Percentiles rank a stretch among this genome's conserved stretches.
Evolutionary conservation across 2,797 vertebrate species (phyloP).

Genomic region (Trachops cirrhosus): DNA sequence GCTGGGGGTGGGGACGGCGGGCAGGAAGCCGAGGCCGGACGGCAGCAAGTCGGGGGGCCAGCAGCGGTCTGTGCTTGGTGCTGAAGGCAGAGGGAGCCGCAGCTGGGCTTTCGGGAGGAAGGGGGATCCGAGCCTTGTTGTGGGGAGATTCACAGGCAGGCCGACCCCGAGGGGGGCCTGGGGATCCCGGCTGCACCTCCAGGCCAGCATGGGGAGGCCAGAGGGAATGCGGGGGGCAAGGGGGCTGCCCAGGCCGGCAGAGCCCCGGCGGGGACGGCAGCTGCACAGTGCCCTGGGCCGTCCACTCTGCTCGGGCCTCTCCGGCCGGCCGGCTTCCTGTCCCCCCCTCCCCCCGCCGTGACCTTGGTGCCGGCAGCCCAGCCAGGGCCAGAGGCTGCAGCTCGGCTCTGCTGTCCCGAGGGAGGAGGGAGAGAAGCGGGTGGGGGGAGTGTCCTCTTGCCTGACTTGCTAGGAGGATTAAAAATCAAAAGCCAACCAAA

Average conservation of each 20-base stretch:
- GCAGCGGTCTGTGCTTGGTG: not conserved
- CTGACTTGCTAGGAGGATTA: not conserved
- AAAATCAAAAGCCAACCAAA: not conserved
- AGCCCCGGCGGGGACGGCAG: not conserved
- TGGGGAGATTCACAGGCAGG: not conserved
- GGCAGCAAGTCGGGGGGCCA: accelerated
- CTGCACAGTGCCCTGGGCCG: not conserved
- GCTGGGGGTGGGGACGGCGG: accelerated
- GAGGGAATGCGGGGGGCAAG: accelerated
- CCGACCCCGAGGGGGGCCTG: accelerated
- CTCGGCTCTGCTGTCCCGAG: not conserved
- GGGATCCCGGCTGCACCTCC: not conserved
- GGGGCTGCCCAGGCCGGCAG: not conserved
- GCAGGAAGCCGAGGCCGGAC: not conserved
- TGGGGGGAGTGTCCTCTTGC: not conserved
- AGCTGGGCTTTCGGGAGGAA: not conserved
- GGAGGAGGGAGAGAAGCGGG: not conserved
- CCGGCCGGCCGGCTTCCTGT: not conserved
- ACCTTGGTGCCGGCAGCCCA: not conserved
- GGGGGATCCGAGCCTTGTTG: accelerated
- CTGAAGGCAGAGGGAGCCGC: not conserved
- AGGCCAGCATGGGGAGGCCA: not conserved
- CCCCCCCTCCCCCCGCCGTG: not conserved
- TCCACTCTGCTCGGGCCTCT: not conserved
- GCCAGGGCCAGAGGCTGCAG: not conserved